Evolutionary conservation across 2,113 vertebrate genomes (phyloP), one percentile per base, ranked within the genome.

Genomic region (Tenrec ecaudatus): DNA sequence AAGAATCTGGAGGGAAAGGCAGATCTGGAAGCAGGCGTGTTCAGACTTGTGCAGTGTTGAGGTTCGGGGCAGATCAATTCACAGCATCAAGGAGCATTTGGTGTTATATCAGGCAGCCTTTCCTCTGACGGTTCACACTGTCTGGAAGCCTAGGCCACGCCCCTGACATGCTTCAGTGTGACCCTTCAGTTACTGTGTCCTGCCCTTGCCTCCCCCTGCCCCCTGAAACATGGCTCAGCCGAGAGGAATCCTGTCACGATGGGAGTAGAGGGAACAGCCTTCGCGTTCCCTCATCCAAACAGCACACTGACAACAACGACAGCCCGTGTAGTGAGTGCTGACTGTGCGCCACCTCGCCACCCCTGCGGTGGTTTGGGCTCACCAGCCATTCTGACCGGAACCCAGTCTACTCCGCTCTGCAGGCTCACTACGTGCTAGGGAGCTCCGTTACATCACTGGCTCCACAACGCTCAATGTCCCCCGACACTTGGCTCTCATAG

Each of bases 221-320:
- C 1, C 66, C 27, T 12, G 38, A 22, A 43, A 29, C 53, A 62
- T 31, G n/a, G 75, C 83, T 53, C 12, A 14, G 5, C 79, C 73
- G 3, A 20, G 25, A 33, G 43, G n/a, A 47, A 64, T 60, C 9
- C 47, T 22, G 4, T 20, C 1, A 0, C 4, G 0, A 12, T 62
- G 22, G 17, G 17, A 62, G 60, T 3, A 1, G 3, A 10, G 6
- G 6, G 12, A 5, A 5, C 1, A 23, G 33, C 27, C 19, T 36
- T 66, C 77, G 47, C 36, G 60, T 36, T 76, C 31, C 71, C 60
- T 60, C 9, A 1, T n/a, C 38, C 40, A 38, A 47, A 40, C 8
- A 11, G 22, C 4, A 22, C 60, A 53, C 40, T n/a, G 57, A 58
- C 75, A 66, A 84, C 4, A 64, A 43, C 4, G 71, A 43, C 29